phyloP scores from a whole-genome alignment of 1,140 invertebrate species.

The Leguminivora glycinivorella region DNA sequence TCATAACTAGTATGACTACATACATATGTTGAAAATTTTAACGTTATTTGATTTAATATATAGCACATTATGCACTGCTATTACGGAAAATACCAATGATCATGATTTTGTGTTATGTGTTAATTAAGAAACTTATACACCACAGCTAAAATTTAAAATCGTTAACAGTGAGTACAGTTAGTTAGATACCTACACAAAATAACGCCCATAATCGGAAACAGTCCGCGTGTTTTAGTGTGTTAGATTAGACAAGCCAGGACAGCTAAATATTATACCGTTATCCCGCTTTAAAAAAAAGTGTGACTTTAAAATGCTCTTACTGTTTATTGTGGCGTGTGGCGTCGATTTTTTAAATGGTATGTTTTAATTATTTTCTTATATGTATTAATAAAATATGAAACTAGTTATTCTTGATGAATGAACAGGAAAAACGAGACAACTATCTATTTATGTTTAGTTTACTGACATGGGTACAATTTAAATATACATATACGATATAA shows the following conservation, averaged over 20 bases:
- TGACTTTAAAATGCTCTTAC: neutral
- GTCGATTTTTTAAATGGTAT: neutral
- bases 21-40: too few species aligned
- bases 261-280: neutral
- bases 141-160: neutral
- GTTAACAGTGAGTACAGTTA: neutral
- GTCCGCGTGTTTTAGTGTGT: neutral
- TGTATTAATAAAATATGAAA: neutral
- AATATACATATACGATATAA: too few species aligned
- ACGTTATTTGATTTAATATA: too few species aligned
- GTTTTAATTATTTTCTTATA: neutral
- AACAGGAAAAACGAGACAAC: constrained; percentile 6
- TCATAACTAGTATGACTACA: too few species aligned
- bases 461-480: neutral
- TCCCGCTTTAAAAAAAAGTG: neutral
- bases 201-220: neutral
- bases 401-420: neutral
- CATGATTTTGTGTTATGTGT: neutral
- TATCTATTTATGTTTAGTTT: neutral
- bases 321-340: neutral
- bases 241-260: neutral
- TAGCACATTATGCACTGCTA: too few species aligned
- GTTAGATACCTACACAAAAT: neutral
- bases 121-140: neutral
- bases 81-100: neutral